Conservation (phyloP, 1,140 invertebrate species). For the Zaprionus lachaisei region DNA sequence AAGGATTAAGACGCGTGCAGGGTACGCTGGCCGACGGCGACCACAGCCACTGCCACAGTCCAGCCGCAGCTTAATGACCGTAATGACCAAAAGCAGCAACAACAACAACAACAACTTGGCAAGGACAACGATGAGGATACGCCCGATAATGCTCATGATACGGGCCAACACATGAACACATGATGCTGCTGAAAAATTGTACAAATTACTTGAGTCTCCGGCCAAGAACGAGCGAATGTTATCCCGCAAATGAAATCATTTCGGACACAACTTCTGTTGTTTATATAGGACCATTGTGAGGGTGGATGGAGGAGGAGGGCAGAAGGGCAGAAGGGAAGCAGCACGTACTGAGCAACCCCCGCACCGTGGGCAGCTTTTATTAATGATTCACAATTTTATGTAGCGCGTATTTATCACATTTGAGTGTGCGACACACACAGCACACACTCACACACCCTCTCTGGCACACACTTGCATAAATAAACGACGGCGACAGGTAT, state of each 20-base stretch:
- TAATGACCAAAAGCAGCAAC: conserved; percentile 74
- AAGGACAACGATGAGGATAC: conserved; percentile 61
- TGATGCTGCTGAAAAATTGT: conserved; percentile 82
- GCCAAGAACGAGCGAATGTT: conserved; percentile 47
- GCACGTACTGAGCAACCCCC: conserved; percentile 38
- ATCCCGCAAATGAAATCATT: conserved; percentile 60
- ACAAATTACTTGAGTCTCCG: conserved; percentile 72
- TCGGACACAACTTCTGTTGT: conserved; percentile 57
- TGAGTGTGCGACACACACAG: conserved; percentile 55
- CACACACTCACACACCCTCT: conserved; percentile 22
- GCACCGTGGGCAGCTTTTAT: conserved; percentile 58
- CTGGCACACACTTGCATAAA: conserved; percentile 10
- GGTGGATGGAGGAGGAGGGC: conserved; percentile 11
- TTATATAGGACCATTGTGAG: conserved; percentile 52
- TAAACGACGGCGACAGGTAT: conserved; percentile 70
- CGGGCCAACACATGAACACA: conserved; percentile 54
- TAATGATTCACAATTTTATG: conserved; percentile 82
- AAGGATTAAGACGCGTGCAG: conserved; percentile 68
- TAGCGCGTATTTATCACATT: conserved; percentile 82
- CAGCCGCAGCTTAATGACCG: conserved; percentile 71
- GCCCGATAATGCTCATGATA: conserved; percentile 46
- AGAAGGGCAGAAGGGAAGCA: background rate
- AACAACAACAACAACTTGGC: conserved; percentile 30
- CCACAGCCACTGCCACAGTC: conserved; percentile 7
- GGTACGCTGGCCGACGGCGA: conserved; percentile 42